A percentile compares a stretch with the other conserved stretches of the same genome.
Conservation (phyloP, 2,113 vertebrate genomes). For the Pygathrix nemaeus region DNA sequence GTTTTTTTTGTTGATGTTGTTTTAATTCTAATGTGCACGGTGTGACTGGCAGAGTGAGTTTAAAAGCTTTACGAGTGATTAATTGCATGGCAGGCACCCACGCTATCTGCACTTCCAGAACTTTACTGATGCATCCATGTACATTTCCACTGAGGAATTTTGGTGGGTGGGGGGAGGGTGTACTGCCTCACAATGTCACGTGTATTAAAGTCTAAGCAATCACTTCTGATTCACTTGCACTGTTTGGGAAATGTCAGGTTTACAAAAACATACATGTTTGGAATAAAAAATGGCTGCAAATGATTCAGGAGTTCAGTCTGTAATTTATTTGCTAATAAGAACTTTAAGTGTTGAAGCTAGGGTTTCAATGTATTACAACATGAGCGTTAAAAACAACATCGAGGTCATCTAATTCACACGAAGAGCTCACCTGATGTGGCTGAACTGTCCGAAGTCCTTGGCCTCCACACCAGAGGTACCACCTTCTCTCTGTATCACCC, state of each 20-base stretch:
- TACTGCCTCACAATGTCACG: slow-evolving; percentile 69
- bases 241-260: slow-evolving; percentile 86
- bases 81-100: slow-evolving; percentile 59
- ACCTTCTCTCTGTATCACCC: neutral
- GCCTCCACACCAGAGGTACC: neutral
- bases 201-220: slow-evolving; percentile 77
- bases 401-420: neutral
- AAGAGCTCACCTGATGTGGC: neutral
- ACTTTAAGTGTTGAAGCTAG: neutral
- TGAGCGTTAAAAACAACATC: neutral
- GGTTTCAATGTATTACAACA: fast-evolving
- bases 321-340: slow-evolving; percentile 49
- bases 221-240: slow-evolving; percentile 87
- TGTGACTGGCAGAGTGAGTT: slow-evolving; percentile 67
- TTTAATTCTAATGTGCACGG: slow-evolving; percentile 43
- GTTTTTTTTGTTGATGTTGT: neutral
- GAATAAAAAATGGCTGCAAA: slow-evolving; percentile 84
- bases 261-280: slow-evolving; percentile 79
- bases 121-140: slow-evolving; percentile 59
- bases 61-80: slow-evolving; percentile 68
- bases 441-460: neutral
- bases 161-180: slow-evolving; percentile 44
- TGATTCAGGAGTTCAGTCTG: slow-evolving; percentile 23
- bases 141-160: slow-evolving; percentile 64
- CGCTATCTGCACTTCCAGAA: slow-evolving; percentile 56